These are phyloP conservation scores for Rhynchotus rufescens DNA, from an alignment of 2,797 vertebrate species.

Conservation along the genomic window DNA sequence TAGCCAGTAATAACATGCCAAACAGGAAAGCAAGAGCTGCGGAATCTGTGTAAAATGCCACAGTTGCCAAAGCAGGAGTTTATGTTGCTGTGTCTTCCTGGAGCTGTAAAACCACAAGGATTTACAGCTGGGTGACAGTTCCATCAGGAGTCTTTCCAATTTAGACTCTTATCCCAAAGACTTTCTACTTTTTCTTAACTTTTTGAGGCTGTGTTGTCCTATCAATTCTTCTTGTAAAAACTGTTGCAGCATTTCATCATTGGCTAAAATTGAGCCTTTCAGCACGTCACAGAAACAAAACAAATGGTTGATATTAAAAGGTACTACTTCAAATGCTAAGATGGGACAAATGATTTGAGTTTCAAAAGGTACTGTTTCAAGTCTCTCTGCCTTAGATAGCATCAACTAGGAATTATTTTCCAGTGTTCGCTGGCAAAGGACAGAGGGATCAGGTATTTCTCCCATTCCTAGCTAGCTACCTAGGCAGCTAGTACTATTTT, in stretches of 20 bases:
- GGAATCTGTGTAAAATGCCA: constrained; percentile 12
- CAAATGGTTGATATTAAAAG: background rate
- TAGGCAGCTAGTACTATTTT: background rate
- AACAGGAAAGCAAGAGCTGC: constrained; percentile 11
- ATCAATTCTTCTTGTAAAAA: background rate
- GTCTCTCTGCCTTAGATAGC: background rate
- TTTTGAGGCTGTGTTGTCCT: background rate
- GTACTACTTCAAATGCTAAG: background rate
- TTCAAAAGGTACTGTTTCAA: background rate
- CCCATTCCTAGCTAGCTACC: background rate
- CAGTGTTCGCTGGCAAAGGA: background rate
- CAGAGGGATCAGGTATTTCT: background rate
- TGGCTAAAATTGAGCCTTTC: background rate
- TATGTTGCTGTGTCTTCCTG: constrained; percentile 36
- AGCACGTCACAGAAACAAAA: background rate
- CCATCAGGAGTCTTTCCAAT: background rate
- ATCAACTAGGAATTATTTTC: background rate
- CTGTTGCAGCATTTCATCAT: background rate
- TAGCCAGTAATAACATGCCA: constrained; percentile 42
- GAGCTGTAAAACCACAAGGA: constrained; percentile 28
- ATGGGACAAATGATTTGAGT: background rate
- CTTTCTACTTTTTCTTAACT: background rate
- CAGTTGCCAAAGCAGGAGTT: constrained; percentile 3
- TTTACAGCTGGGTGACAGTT: background rate
- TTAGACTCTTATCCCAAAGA: background rate